A percentile compares a stretch with the other conserved stretches of the same genome.
Evolutionary conservation across 2,888 invertebrate genomes (phyloP).

Genomic region (Oeneis ivallda): DNA sequence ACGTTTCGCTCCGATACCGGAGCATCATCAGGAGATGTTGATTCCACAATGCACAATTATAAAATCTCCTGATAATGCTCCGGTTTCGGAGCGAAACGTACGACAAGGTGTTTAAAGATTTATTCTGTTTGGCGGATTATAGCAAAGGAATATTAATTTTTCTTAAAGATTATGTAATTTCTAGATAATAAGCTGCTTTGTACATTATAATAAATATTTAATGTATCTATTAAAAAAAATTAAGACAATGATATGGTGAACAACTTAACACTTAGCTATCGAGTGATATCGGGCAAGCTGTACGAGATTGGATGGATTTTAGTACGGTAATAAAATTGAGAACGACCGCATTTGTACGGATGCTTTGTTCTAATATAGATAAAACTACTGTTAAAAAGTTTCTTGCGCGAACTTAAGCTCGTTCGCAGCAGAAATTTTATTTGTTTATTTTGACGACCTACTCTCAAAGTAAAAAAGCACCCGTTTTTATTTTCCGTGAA

Average conservation of each 20-base stretch:
- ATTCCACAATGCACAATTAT: too few species aligned
- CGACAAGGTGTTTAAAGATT: too few species aligned
- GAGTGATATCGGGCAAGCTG: conserved; percentile 22
- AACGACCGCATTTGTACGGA: conserved; percentile 24
- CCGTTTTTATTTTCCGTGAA: too few species aligned
- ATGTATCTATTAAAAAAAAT: background rate
- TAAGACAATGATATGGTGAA: background rate
- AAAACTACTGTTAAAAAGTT: conserved; percentile 19
- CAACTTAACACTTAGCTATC: conserved; percentile 2
- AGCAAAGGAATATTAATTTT: too few species aligned
- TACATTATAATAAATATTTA: background rate
- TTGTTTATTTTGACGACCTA: background rate
- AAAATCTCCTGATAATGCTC: too few species aligned
- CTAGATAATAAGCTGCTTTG: too few species aligned
- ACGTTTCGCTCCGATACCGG: too few species aligned
- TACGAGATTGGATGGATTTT: conserved; percentile 25
- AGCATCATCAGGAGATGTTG: too few species aligned
- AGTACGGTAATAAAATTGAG: conserved; percentile 24
- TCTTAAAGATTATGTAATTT: too few species aligned
- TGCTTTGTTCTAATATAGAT: conserved; percentile 23
- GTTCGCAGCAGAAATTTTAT: background rate
- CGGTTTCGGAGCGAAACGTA: too few species aligned
- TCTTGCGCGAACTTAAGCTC: conserved; percentile 1
- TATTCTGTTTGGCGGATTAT: too few species aligned
- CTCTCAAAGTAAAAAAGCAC: background rate